Base-by-base conservation (phyloP, 1,140 invertebrate genomes). In the Euborellia annulipes region DNA sequence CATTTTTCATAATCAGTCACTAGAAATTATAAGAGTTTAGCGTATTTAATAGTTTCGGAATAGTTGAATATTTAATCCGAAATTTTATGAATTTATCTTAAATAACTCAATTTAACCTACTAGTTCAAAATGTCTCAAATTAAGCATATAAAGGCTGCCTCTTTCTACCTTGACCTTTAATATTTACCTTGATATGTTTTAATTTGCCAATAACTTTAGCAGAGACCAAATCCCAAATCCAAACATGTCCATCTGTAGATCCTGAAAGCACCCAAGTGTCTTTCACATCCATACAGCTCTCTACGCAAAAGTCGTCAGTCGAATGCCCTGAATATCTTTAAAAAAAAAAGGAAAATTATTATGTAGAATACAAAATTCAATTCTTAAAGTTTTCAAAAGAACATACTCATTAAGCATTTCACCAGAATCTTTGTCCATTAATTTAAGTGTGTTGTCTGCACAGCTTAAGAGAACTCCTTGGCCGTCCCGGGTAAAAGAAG, bases 391-490 rank as follows among this genome's bases (percentile, higher is more conserved):
- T 3, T 46, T 49, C 8, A 48, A 20, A 11, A 48, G 13, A 27
- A 60, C 61, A 57, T 62, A 70, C 63, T 76, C 82, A 37, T 76
- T 73, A 1, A 94, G 65, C 41, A 91, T 61, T 62, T 91, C 82
- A 27, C 89, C 89, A 16, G 74, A 76, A 41, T 78, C 76, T 67
- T 92, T 95, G 57, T 98, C 93, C 46, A 97, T 72, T 32, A 98
- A 70, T 57, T 80, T 76, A 13, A 96, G 64, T 11, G 75, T 72
- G 50, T 75, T 81, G 60, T 93, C 87, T 13, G 84, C 72, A 54
- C 85, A 86, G 57, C 84, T 82, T 2, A 79, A 69, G 21, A 98
- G 64, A 47, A 87, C 69, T 61, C 92, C 96, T 57, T 92, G 87
- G 21, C 79, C 81, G 65, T 91, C 86, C 52, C 76, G 71, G 1